Evolutionary conservation across 30 jellyfish, hydroid and myxozoan species (phyloP).

Genomic region (Turritopsis rubra): DNA sequence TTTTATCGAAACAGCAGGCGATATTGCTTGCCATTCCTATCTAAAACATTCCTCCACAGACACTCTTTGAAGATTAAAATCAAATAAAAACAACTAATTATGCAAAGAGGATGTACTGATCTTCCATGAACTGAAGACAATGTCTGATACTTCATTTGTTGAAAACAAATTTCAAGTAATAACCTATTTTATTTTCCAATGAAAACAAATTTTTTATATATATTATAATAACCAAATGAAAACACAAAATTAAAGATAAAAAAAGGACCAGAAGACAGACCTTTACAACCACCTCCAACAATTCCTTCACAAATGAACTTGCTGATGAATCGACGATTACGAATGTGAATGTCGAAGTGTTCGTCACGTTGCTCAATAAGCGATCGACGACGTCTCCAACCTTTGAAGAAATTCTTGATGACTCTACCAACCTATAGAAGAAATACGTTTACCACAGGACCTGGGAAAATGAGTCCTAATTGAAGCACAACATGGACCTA

Average conservation of each 20-base stretch:
- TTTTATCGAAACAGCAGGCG: no score
- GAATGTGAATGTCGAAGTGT: slow-evolving; percentile 75
- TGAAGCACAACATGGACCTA: no score
- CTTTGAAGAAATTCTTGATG: slow-evolving; percentile 75
- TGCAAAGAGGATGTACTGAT: no score
- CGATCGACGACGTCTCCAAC: slow-evolving; percentile 94
- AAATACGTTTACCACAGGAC: neutral
- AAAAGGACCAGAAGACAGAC: slow-evolving; percentile 21
- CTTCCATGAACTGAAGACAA: no score
- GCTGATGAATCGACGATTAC: slow-evolving; percentile 88
- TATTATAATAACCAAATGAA: neutral
- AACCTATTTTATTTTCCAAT: neutral
- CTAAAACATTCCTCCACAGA: no score
- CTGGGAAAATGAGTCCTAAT: no score
- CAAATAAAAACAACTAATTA: no score
- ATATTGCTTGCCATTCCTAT: no score
- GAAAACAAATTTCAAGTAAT: no score
- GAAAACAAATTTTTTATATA: neutral
- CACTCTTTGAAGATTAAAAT: no score
- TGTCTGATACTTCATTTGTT: no score
- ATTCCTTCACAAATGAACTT: slow-evolving; percentile 93
- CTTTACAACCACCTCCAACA: slow-evolving; percentile 99
- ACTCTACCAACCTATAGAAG: slow-evolving; percentile 76
- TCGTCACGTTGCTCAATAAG: slow-evolving; percentile 71
- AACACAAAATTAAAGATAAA: neutral